Base-by-base conservation (phyloP, 2,888 invertebrate species). In the Geophilus truncorum region DNA sequence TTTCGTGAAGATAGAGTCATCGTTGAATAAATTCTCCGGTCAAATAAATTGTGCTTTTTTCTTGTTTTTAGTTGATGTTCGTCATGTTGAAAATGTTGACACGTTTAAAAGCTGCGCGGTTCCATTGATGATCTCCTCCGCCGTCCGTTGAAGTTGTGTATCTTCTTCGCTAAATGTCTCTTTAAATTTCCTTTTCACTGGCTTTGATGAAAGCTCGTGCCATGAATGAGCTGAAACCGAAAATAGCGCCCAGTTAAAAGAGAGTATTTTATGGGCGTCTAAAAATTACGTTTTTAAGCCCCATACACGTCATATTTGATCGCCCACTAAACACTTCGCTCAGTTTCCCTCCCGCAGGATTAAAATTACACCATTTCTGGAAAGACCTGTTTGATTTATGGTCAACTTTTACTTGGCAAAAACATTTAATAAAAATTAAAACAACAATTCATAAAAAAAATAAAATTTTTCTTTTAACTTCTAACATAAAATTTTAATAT, bases 221-320 rank as follows among this genome's bases (percentile, higher is more conserved):
- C 28, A 70, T 70, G 70, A 70, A 70, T 70, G 70, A 70, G 70
- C 70, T 70, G 70, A 70, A 70, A 70, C 70, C 70, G 70, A 70
- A 70, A 70, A 70, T 70, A 70, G 70, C 70, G 70, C 70, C 51
- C 12, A 70, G 70, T 70, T 70, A 70, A 51, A 70, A 10, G 7
- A 1, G 70, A 70, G 70, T 28, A 70, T 28, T 51, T 70, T 28
- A 70, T 28, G 70, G 70, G 70, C 28, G 70, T 70, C 70, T 70
- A 70, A 70, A 28, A 28, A 70, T 70, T 70, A 70, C 70, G 25
- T 70, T 70, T 70, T 28, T 70, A 12, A 28, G n/a, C 12, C n/a
- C 70, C 12, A 12, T 12, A 12, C 12, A 70, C 70, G 70, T 70
- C 70, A 70, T 23, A 15, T 70, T 70, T 70, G 12, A 70, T 70